These are phyloP conservation scores for Microtus obscurus DNA, from an alignment of 2,797 vertebrate species.

Conservation along the genomic window DNA sequence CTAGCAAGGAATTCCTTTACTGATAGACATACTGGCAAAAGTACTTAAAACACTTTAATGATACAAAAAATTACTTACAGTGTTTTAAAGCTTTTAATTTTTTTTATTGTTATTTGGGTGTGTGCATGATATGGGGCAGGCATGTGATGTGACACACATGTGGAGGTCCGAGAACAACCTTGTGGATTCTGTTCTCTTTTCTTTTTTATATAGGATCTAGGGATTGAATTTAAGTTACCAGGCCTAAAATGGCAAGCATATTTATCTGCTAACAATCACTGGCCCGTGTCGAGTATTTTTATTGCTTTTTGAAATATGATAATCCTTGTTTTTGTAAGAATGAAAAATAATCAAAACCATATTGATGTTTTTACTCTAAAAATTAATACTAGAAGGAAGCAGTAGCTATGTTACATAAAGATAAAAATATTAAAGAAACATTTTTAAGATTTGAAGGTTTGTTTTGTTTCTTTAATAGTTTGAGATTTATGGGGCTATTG, in stretches of 20 bases:
- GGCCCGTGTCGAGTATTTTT: background rate
- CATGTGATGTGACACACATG: no score
- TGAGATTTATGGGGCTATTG: slow-evolving; percentile 35
- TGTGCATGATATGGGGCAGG: background rate
- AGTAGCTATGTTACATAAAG: slow-evolving; percentile 18
- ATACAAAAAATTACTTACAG: background rate
- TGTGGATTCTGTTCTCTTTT: background rate
- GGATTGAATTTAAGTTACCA: background rate
- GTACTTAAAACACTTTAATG: slow-evolving; percentile 27
- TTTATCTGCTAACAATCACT: background rate
- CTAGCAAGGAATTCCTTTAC: slow-evolving; percentile 24
- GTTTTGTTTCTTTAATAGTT: slow-evolving; percentile 55
- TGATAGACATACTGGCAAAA: background rate
- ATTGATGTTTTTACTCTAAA: background rate
- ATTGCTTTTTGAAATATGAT: background rate
- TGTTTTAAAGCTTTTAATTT: background rate
- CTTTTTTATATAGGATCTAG: background rate
- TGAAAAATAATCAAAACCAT: slow-evolving; percentile 48
- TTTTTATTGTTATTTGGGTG: background rate
- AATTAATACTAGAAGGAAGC: slow-evolving; percentile 48
- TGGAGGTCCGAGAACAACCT: background rate
- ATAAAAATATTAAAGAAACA: slow-evolving; percentile 46
- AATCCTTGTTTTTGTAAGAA: background rate
- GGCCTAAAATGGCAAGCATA: background rate
- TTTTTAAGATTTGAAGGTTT: slow-evolving; percentile 51